Conservation (phyloP, 2,888 invertebrate species). For the Cantharis flavilabris region DNA sequence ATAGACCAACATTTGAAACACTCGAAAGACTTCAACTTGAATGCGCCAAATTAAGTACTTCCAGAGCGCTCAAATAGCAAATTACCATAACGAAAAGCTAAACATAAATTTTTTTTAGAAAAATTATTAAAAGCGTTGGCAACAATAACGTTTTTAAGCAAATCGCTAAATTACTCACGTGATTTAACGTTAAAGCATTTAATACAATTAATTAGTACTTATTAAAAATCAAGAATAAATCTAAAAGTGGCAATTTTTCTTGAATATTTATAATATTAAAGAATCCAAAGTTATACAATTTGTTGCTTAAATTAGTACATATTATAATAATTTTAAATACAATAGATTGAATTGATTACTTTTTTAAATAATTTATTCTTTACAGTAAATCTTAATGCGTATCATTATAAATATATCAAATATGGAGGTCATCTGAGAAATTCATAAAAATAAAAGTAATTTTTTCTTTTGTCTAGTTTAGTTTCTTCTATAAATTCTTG, state of each 20-base stretch:
- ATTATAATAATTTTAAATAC: neutral
- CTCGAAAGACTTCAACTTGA: neutral
- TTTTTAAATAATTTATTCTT: neutral
- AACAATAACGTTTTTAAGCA: neutral
- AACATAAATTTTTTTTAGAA: neutral
- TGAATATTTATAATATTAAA: neutral
- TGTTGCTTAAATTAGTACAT: neutral
- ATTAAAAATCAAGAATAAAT: neutral
- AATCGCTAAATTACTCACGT: neutral
- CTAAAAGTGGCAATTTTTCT: neutral
- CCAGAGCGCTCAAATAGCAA: neutral
- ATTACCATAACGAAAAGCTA: neutral
- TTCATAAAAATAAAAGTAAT: too few relatives aligned
- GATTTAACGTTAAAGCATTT: neutral
- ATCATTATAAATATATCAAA: too few relatives aligned
- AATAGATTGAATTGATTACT: neutral
- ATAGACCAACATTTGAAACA: neutral
- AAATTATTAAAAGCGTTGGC: neutral
- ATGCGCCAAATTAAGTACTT: neutral
- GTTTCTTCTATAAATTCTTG: too few relatives aligned
- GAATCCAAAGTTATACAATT: neutral
- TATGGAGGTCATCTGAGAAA: too few relatives aligned
- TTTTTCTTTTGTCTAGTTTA: too few relatives aligned
- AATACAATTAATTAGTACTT: neutral
- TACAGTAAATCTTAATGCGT: neutral